phyloP scores from a whole-genome alignment of 2,888 invertebrate genomes.

The Nezara viridula region DNA sequence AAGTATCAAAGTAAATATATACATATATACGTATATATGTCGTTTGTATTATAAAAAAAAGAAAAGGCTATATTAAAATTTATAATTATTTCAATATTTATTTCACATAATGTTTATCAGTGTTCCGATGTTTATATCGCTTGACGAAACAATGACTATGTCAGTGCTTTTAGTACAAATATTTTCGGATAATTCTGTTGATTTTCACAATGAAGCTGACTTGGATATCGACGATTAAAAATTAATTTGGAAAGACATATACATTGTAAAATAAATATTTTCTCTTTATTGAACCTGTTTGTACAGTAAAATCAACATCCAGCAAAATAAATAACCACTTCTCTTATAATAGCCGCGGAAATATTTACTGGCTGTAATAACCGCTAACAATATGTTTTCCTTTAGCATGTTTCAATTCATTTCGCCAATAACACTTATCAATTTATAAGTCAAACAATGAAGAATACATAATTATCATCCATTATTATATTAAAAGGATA shows the following conservation, averaged over 20 bases:
- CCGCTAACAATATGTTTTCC: not conserved
- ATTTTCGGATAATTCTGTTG: too few relatives aligned
- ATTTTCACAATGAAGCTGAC: not conserved
- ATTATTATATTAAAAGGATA: too few relatives aligned
- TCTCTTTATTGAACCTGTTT: not conserved
- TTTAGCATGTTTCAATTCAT: not conserved
- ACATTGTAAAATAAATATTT: not conserved
- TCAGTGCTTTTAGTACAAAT: too few relatives aligned
- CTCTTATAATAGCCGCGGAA: not conserved
- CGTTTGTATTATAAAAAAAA: too few relatives aligned
- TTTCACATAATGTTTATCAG: too few relatives aligned
- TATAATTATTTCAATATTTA: too few relatives aligned
- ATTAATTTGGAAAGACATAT: not conserved
- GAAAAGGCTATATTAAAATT: too few relatives aligned
- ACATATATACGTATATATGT: too few relatives aligned
- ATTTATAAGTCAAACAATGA: not conserved
- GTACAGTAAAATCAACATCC: not conserved
- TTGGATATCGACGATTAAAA: not conserved
- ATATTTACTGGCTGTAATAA: conserved; percentile 3
- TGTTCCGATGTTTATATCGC: too few relatives aligned
- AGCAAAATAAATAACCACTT: not conserved
- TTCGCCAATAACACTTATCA: not conserved
- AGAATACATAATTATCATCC: too few relatives aligned
- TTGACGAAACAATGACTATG: too few relatives aligned
- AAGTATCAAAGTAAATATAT: too few relatives aligned